These are phyloP conservation scores for Anolis sagrei DNA, from an alignment of 2,113 vertebrate genomes.

Conservation along the genomic window DNA sequence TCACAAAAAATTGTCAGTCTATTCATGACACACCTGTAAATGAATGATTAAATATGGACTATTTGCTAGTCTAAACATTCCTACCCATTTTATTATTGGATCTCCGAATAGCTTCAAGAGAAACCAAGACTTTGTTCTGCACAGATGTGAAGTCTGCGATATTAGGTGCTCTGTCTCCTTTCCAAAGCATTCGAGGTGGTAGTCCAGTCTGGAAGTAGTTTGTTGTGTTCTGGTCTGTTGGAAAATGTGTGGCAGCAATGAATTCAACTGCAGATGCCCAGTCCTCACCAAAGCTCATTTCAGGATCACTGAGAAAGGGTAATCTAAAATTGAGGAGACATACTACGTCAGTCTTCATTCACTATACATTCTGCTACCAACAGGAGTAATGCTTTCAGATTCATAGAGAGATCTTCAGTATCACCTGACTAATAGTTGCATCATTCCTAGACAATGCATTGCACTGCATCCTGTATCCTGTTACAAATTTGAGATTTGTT, in stretches of 20 bases:
- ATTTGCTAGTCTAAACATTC: not conserved
- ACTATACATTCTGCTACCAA: not conserved
- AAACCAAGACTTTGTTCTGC: constrained; percentile 68
- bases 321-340: constrained; percentile 64
- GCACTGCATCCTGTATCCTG: too few relatives aligned
- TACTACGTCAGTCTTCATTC: not conserved
- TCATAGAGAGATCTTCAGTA: not conserved
- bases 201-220: constrained; percentile 66
- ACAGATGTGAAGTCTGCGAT: constrained; percentile 67
- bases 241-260: constrained; percentile 62
- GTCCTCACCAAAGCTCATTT: constrained; percentile 66
- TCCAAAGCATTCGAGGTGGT: constrained; percentile 65
- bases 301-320: constrained; percentile 57
- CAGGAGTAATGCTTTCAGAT: not conserved
- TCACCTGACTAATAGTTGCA: not conserved
- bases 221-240: constrained; percentile 48
- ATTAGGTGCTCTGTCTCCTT: constrained; percentile 51
- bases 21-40: not conserved
- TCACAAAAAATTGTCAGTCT: not conserved
- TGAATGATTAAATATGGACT: not conserved
- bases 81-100: constrained; percentile 67
- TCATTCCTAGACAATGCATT: not conserved
- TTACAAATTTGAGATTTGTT: too few relatives aligned
- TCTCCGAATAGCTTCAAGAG: constrained; percentile 43
- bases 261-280: constrained; percentile 72